These are phyloP conservation scores for Ctenosaura bakeri DNA, from an alignment of 2,797 vertebrate species.

Conservation along the genomic window DNA sequence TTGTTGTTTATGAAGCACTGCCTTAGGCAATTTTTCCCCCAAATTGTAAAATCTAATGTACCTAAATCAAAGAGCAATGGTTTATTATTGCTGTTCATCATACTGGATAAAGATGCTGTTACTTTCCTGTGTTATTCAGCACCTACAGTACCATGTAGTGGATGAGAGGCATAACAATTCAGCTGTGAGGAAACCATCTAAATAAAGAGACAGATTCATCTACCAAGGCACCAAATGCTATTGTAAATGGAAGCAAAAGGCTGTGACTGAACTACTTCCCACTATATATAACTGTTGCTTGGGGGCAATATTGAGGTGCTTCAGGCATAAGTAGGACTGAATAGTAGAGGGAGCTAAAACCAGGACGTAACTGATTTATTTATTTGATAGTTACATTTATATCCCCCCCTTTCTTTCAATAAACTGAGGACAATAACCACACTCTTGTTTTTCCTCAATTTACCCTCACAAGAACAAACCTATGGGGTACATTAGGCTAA, in stretches of 20 bases:
- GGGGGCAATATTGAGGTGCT: not conserved
- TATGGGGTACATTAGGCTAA: no score
- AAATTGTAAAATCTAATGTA: constrained; percentile 27
- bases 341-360: not conserved
- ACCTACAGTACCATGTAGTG: not conserved
- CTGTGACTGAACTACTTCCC: not conserved
- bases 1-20: constrained; percentile 27
- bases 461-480: not conserved
- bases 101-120: constrained; percentile 37
- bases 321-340: not conserved
- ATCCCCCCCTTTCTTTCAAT: no score
- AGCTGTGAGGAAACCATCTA: constrained; percentile 5
- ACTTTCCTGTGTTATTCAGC: constrained; percentile 25
- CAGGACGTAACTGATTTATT: not conserved
- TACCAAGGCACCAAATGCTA: not conserved
- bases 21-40: not conserved
- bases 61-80: constrained; percentile 36
- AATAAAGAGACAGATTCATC: constrained; percentile 28
- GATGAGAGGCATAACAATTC: constrained; percentile 40
- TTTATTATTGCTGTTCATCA: constrained; percentile 44
- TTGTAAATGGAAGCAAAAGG: constrained; percentile 22
- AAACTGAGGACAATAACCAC: no score
- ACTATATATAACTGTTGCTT: not conserved
- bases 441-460: not conserved
- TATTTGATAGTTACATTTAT: no score